Base-by-base conservation (phyloP, 2,113 vertebrate species). In the Paraplagusia blochii region DNA sequence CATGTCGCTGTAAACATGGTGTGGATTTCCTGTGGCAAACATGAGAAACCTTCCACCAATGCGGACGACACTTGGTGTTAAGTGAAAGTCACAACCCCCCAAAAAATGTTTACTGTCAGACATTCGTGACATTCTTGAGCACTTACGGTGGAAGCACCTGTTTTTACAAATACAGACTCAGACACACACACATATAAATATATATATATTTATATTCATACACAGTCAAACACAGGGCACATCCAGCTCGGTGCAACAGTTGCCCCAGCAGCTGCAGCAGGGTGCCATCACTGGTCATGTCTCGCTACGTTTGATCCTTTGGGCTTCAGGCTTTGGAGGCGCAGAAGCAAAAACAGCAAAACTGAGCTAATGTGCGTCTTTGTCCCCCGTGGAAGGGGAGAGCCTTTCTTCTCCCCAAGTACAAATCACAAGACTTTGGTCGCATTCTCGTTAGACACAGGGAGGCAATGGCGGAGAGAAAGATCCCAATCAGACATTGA, bases 311-410 rank as follows among this genome's bases (percentile, higher is more conserved):
- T 90, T 90, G 86, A 91, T 89, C 84, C 79, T 82, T 83, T 85
- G 35, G 73, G 60, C 68, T 16, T 63, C 60, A 52, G 74, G 74
- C 76, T 85, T 87, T 73, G 76, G 68, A 76, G 72, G 75, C 50
- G 78, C 35, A 68, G 53, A 69, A 87, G 78, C 82, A 82, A 85
- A 88, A 89, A 82, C 82, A 75, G 85, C 86, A 90, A 90, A 88
- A 90, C 88, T 88, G 88, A 90, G 82, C 85, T 90, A 91, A 91
- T 90, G 84, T 90, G 86, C 60, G 77, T 86, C 87, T 89, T 90
- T 90, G 88, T 91, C 77, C 79, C 19, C 77, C 62, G 49, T 84
- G 85, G 87, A 83, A 82, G 66, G 84, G 83, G 76, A 80, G 63
- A 80, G 76, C 70, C 87, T 88, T 87, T 88, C 79, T 89, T 87